Evolutionary conservation across 2,113 vertebrate genomes (phyloP), one percentile per base, ranked within the genome.

Genomic region (Cavia aperea): DNA sequence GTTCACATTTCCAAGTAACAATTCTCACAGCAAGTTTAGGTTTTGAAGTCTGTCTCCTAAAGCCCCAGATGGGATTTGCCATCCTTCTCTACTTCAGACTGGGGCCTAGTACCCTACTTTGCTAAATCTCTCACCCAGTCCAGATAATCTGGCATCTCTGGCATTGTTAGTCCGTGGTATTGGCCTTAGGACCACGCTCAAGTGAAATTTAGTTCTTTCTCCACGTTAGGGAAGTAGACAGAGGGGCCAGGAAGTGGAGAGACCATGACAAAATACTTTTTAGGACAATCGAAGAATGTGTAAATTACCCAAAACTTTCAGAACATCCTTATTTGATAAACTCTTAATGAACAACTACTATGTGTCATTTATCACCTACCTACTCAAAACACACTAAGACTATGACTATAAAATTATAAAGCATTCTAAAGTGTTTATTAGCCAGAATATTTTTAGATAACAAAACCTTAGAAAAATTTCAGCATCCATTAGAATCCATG

Each of bases 371-470:
- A 90, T 77, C 7, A 84, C 4, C 51, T 81, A 88, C 36, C 18
- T 79, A 81, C 21, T 36, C 31, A 90, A 94, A 92, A 85, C 21
- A 91, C 58, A 62, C 90, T 84, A 77, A 56, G 33, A 89, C 1
- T 72, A 36, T 51, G 29, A 78, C n/a, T 60, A 54, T 36, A 4
- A 92, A 91, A 88, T 79, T 75, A 46, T 29, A 4, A 29, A 94
- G n/a, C 14, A 66, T 10, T 2, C 16, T 82, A 66, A 66, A 65
- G 24, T 89, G 18, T 77, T 91, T 91, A 82, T 16, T 73, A 62
- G 62, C 26, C 46, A 73, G 29, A 89, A 86, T 89, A 89, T 91
- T 77, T 89, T 84, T 89, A 84, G n/a, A 65, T 62, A 81, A 95
- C 7, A 65, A 78, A 46, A 62, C 21, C 46, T 92, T 82, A 88